phyloP scores from a whole-genome alignment of 2,888 invertebrate genomes.

The Eremobia ochroleuca region DNA sequence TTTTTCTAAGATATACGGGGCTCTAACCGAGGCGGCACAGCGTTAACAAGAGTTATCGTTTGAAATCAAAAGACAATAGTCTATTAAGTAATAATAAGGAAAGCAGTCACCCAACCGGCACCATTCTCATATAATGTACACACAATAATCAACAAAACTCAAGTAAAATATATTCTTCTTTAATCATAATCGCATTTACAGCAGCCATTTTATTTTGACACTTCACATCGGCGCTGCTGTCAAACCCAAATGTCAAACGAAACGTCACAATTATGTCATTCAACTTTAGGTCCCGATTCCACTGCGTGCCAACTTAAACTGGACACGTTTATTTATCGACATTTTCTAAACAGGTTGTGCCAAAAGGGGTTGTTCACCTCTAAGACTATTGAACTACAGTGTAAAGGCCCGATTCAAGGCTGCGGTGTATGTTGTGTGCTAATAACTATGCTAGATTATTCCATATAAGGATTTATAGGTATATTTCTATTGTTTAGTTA shows the following conservation, averaged over 20 bases:
- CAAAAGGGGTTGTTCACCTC: constrained; percentile 80
- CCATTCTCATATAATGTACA: constrained; percentile 20
- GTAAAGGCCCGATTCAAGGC: constrained; percentile 74
- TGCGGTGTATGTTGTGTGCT: constrained; percentile 58
- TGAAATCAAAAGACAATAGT: constrained; percentile 7
- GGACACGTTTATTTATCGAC: constrained; percentile 61
- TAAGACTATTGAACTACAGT: constrained; percentile 74
- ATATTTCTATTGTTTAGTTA: background rate
- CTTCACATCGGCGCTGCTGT: background rate
- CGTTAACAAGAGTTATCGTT: background rate
- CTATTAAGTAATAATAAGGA: constrained; percentile 5
- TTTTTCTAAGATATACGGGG: background rate
- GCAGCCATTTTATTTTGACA: constrained; percentile 35
- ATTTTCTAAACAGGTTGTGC: constrained; percentile 77
- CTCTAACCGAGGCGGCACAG: background rate
- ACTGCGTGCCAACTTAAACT: constrained; percentile 32
- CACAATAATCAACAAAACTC: constrained; percentile 22
- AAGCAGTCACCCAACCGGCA: constrained; percentile 5
- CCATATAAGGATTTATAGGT: constrained; percentile 36
- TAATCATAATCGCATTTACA: constrained; percentile 21
- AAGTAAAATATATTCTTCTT: constrained; percentile 23
- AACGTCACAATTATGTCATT: constrained; percentile 27
- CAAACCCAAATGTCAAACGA: constrained; percentile 21
- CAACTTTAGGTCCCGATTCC: constrained; percentile 21
- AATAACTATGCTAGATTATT: constrained; percentile 58